Conservation (phyloP, 2,888 invertebrate genomes). For the Scaptomyza reducta region DNA sequence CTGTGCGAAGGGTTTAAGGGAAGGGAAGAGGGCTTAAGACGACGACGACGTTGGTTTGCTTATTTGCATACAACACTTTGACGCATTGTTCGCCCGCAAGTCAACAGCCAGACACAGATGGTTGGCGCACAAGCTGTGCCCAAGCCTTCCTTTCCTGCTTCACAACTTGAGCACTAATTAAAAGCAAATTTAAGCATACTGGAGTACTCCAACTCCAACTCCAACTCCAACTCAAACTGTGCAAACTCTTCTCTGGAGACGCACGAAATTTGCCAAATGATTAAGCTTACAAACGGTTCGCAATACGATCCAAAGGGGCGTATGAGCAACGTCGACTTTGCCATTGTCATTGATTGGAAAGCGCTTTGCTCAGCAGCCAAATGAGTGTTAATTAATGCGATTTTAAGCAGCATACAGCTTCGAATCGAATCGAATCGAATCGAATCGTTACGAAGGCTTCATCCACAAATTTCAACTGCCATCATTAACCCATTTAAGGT, state of each 20-base stretch:
- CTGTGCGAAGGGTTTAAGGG: not conserved
- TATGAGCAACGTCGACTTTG: conserved; percentile 31
- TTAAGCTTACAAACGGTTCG: conserved; percentile 49
- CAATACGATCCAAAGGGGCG: conserved; percentile 37
- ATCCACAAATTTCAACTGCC: conserved; percentile 14
- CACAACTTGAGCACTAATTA: conserved; percentile 60
- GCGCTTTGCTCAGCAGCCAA: conserved; percentile 47
- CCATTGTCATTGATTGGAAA: conserved; percentile 44
- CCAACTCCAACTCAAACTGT: conserved; percentile 15
- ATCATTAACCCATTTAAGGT: conserved; percentile 70
- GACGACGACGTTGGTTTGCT: conserved; percentile 21
- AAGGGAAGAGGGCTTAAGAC: conserved; percentile 16
- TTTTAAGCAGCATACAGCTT: conserved; percentile 59
- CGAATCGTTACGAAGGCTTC: conserved; percentile 35
- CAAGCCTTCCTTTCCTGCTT: conserved; percentile 23
- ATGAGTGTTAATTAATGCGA: conserved; percentile 72
- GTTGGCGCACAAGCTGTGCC: conserved; percentile 30
- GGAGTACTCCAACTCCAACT: conserved; percentile 27
- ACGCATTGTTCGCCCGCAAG: conserved; percentile 58
- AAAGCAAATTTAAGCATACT: conserved; percentile 69
- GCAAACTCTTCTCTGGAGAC: conserved; percentile 16
- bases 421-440: not conserved
- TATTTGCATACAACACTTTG: conserved; percentile 72
- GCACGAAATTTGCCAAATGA: conserved; percentile 62
- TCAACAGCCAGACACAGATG: conserved; percentile 29